Evolutionary conservation across 2,888 invertebrate genomes (phyloP), one percentile per base, ranked within the genome.

Genomic region (Yponomeuta cagnagella): DNA sequence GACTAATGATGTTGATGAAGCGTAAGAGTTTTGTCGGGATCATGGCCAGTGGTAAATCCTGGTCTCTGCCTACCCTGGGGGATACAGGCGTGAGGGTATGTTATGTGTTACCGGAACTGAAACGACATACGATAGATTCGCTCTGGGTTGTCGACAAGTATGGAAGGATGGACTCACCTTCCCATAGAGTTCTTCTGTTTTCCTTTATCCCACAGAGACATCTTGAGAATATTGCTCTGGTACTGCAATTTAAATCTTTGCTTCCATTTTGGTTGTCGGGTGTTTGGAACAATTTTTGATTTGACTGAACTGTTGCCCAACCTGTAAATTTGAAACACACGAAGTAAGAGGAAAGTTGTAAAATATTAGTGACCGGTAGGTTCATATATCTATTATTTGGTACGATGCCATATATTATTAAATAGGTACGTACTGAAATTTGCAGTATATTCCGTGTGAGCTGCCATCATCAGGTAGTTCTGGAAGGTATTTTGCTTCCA

Each of bases 151-250:
- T 3, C 43, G 43, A 43, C 43, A 43, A 43, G 33, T 43, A 43
- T 8, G 43, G 43, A 43, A 5, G 43, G 52, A 58, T 12, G 37
- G 37, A 70, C 52, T 63, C 72, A 90, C 91, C 88, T 89, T 76
- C 91, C 90, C 89, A 90, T 89, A 71, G 86, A 86, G 73, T 82
- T 87, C 75, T 86, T 90, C 75, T 85, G 83, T 74, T 83, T 88
- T 52, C 90, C 90, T 76, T 86, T 89, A 72, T 90, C 88, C 83
- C 85, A 83, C 48, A 92, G 70, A 0, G 87, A 83, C 64, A 90
- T 75, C 70, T 79, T 78, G 10, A 92, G 73, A 15, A 82, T 48
- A 48, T 89, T 86, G 70, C 81, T 82, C 70, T 79, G 77, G 10
- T 86, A 76, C 67, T 81, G 80, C 12, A 92, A 72, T 70, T 86